phyloP scores from a whole-genome alignment of 1,140 invertebrate genomes.

The Tetranychus cinnabarinus region DNA sequence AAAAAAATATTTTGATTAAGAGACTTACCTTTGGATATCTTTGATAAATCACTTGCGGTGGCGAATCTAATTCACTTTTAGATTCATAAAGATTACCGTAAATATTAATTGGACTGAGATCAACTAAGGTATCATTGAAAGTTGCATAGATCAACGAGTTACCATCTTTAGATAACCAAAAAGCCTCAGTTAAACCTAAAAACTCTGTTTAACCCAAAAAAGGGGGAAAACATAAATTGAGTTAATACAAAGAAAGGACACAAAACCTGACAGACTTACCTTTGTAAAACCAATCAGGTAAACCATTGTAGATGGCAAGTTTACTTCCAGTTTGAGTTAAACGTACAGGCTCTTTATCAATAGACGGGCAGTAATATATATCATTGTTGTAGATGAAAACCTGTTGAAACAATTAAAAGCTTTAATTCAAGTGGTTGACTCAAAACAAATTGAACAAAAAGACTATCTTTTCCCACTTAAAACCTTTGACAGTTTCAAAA shows the following conservation, averaged over 20 bases:
- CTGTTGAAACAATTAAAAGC: background rate
- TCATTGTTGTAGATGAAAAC: conserved; percentile 66
- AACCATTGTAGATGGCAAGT: conserved; percentile 58
- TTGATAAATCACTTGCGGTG: background rate
- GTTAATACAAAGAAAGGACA: background rate
- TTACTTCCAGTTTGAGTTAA: conserved; percentile 46
- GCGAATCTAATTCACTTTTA: background rate
- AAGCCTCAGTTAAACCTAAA: background rate
- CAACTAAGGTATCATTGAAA: background rate
- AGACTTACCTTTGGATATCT: background rate
- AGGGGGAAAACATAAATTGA: background rate
- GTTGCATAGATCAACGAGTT: background rate
- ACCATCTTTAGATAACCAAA: background rate
- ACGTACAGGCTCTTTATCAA: conserved; percentile 30
- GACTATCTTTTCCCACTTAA: too few species aligned
- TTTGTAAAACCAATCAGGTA: conserved; percentile 86
- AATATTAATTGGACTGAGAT: background rate
- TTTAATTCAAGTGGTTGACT: background rate
- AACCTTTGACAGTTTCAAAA: too few species aligned
- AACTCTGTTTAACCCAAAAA: background rate
- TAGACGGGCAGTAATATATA: conserved; percentile 54
- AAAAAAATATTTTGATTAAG: too few species aligned
- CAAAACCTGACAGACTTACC: background rate
- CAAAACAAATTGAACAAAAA: background rate
- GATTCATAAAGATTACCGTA: background rate